A percentile compares a stretch with the other conserved stretches of the same genome.
Evolutionary conservation across 2,888 invertebrate genomes (phyloP).

Genomic region (Zelleria hepariella): DNA sequence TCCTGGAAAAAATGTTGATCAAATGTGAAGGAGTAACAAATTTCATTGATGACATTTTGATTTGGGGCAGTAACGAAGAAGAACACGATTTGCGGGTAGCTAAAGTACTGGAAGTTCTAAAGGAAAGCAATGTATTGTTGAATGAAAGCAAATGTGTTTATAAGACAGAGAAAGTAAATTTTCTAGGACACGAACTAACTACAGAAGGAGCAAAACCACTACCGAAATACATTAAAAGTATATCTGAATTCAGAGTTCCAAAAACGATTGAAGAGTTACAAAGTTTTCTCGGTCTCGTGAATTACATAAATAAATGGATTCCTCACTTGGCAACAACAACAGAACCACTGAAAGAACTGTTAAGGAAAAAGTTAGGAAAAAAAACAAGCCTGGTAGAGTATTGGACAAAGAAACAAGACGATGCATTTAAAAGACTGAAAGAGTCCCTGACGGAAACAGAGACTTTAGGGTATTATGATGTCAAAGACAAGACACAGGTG

Average conservation of each 20-base stretch:
- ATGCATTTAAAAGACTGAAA: background rate
- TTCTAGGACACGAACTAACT: constrained; percentile 8
- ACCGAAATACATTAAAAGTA: constrained; percentile 7
- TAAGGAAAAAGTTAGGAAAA: constrained; percentile 3
- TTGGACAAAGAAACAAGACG: constrained; percentile 4
- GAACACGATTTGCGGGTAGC: background rate
- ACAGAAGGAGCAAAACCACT: constrained; percentile 4
- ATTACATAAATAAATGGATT: constrained; percentile 8
- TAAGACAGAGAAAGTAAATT: background rate
- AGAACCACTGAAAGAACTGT: constrained; percentile 8
- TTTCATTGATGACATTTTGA: constrained; percentile 36
- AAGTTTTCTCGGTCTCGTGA: constrained; percentile 8
- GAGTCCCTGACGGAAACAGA: constrained; percentile 21
- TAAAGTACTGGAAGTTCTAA: constrained; percentile 1
- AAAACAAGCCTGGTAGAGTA: background rate
- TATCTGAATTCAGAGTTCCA: constrained; percentile 3
- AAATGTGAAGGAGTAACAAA: constrained; percentile 29
- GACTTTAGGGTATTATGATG: constrained; percentile 26
- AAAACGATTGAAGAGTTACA: constrained; percentile 6
- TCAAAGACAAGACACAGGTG: constrained; percentile 22
- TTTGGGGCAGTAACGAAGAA: constrained; percentile 14
- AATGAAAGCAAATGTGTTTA: constrained; percentile 6
- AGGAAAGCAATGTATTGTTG: constrained; percentile 1
- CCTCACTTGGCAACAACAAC: constrained; percentile 21
- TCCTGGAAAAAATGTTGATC: constrained; percentile 27